Evolutionary conservation across 2,797 vertebrate species (phyloP).

Genomic region (Bucorvus abyssinicus): DNA sequence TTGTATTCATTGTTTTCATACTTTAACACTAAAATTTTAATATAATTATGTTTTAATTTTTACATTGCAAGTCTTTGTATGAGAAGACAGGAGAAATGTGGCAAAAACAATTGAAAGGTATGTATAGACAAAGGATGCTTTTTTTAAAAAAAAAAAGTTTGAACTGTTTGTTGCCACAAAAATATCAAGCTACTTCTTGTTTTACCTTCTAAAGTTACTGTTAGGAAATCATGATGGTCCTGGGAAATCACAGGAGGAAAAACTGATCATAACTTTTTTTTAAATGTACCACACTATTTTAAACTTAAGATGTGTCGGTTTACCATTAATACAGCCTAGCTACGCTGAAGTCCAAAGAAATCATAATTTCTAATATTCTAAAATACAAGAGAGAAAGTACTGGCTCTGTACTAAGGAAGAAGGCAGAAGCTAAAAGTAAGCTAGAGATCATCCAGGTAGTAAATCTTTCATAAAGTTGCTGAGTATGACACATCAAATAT

Average conservation of each 20-base stretch:
- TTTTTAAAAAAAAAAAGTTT: not conserved
- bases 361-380: not conserved
- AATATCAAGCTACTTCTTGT: not conserved
- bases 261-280: not conserved
- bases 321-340: not conserved
- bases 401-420: not conserved
- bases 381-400: not conserved
- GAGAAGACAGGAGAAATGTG: not conserved
- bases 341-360: not conserved
- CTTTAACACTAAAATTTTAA: not conserved
- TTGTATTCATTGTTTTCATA: not conserved
- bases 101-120: not conserved
- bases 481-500: not conserved
- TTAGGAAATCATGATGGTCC: not conserved
- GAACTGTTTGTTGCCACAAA: not conserved
- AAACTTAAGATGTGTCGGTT: not conserved
- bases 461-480: not conserved
- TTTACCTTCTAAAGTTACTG: not conserved
- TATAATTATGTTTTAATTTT: not conserved
- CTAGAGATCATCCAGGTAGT: not conserved
- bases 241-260: not conserved
- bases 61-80: not conserved
- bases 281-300: not conserved
- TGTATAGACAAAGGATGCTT: not conserved
- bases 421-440: not conserved